Conservation (phyloP, 2,888 invertebrate species). For the Troides oblongomaculatus region DNA sequence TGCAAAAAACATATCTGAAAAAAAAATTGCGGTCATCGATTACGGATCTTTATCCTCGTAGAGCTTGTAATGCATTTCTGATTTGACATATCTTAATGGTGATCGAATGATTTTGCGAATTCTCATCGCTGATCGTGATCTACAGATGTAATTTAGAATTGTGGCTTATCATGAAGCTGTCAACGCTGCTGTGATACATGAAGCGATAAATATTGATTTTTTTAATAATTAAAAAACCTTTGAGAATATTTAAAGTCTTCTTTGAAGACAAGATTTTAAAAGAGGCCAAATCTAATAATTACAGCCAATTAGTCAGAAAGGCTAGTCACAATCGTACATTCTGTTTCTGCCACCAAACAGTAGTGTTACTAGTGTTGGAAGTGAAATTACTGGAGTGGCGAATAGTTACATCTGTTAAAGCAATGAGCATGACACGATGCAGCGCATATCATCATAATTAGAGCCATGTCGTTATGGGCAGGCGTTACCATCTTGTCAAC, state of each 20-base stretch:
- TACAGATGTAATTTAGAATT: not conserved
- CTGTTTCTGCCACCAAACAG: no score
- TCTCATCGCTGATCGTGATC: constrained; percentile 1
- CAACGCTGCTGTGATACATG: constrained; percentile 9
- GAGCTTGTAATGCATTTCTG: constrained; percentile 22
- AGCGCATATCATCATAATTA: no score
- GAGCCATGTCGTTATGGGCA: no score
- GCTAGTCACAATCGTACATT: no score
- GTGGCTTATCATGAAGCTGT: constrained; percentile 6
- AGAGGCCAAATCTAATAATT: no score
- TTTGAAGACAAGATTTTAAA: no score
- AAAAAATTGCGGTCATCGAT: constrained; percentile 5
- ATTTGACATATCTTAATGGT: constrained; percentile 22
- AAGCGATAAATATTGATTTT: not conserved
- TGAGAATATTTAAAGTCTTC: not conserved
- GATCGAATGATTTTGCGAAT: constrained; percentile 24
- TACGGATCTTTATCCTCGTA: constrained; percentile 12
- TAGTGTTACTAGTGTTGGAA: no score
- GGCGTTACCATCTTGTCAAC: no score
- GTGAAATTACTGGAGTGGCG: no score
- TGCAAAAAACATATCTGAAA: constrained; percentile 12
- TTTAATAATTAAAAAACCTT: not conserved
- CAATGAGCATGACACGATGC: no score
- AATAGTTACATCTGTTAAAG: no score
- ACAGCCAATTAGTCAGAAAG: no score